Evolutionary conservation across 2,888 invertebrate species (phyloP).

Genomic region (Cephus nigrinus): DNA sequence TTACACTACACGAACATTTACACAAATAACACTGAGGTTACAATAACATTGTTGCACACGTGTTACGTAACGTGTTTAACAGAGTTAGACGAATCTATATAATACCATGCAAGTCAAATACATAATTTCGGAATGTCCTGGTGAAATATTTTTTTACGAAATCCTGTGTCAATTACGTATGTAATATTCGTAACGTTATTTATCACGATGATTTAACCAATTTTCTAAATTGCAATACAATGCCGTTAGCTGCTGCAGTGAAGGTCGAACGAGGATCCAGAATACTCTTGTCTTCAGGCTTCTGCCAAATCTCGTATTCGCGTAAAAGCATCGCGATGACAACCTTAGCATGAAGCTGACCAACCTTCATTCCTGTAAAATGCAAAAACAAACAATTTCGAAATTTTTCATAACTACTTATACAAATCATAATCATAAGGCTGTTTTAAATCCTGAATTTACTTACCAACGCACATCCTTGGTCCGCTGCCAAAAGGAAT

Average conservation of each 20-base stretch:
- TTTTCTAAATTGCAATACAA: slow-evolving; percentile 49
- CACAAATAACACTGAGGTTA: no score
- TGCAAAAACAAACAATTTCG: background rate
- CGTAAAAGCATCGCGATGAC: slow-evolving; percentile 48
- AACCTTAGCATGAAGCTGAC: slow-evolving; percentile 54
- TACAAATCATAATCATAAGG: background rate
- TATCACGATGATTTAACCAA: slow-evolving; percentile 15
- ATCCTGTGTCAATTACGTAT: background rate
- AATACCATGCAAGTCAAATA: background rate
- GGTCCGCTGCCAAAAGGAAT: slow-evolving; percentile 55
- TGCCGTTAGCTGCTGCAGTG: slow-evolving; percentile 52
- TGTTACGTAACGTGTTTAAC: background rate
- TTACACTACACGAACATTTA: no score
- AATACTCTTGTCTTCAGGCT: slow-evolving; percentile 35
- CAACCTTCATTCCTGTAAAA: slow-evolving; percentile 46
- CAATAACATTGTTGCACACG: no score
- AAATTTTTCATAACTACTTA: background rate
- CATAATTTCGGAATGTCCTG: background rate
- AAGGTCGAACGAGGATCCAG: slow-evolving; percentile 53
- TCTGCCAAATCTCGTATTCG: slow-evolving; percentile 49
- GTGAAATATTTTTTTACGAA: background rate
- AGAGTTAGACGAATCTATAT: background rate
- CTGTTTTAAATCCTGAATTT: slow-evolving; percentile 19
- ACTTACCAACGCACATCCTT: slow-evolving; percentile 44
- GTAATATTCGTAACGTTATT: background rate